Base-by-base conservation (phyloP, 2,888 invertebrate genomes). In the Acanthococcus lagerstroemiae region DNA sequence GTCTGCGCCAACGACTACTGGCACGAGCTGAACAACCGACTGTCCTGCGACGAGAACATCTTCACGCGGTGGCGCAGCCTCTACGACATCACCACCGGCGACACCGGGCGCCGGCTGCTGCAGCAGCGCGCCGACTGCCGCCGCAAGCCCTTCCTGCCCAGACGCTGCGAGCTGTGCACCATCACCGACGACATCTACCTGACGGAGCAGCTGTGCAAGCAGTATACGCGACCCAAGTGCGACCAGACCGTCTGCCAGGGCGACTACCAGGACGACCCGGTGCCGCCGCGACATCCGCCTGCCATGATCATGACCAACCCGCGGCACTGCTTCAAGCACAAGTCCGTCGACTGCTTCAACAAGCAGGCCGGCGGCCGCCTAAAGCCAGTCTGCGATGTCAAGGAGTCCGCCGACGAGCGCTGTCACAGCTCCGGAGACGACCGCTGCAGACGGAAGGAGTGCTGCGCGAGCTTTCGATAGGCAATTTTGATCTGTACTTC, bases 21-120 rank as follows among this genome's bases (percentile, higher is more conserved):
- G 61, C 50, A 52, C 27, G 56, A 65, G 26, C 27, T 65, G 22
- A 65, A 46, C 44, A 65, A 65, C n/a, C 65, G 65, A 44, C 24
- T 56, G 17, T 21, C 12, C 25, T 65, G 65, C 30, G 25, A 27
- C 22, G 21, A 30, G 45, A n/a, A 46, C 22, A 55, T 55, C 21
- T 56, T 65, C 30, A 55, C 55, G 7, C 44, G 65, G 24, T 65
- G 65, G 65, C 55, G 55, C 22, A 65, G 26, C 26, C 46, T 65
- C 12, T 65, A 65, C 55, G 55, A 65, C 27, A 6, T 55, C 46
- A 65, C 65, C 25, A 65, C 56, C 46, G 56, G 55, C 21, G 25
- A 65, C 15, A 24, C 55, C 1, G 65, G 45, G 15, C 37, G 46
- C 15, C 55, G 30, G 25, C 15, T 65, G 4, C 30, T 65, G 22